Evolutionary conservation across 2,888 invertebrate genomes (phyloP).

Genomic region (Acanthoscelides obtectus): DNA sequence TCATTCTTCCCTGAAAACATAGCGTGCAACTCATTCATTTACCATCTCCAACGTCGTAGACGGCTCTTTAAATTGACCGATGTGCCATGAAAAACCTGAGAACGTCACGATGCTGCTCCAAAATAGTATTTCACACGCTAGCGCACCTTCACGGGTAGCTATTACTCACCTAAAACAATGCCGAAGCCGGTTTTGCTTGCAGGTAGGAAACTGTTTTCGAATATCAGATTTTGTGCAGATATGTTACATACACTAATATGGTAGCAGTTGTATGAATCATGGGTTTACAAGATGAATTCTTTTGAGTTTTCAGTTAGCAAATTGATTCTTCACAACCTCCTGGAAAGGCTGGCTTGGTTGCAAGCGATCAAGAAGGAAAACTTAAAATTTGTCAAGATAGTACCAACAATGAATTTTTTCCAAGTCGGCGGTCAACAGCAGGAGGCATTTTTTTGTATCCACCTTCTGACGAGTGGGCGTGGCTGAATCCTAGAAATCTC

Average conservation of each 20-base stretch:
- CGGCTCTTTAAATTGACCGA: background rate
- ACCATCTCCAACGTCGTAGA: background rate
- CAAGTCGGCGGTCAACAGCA: too few species aligned
- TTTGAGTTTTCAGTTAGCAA: too few species aligned
- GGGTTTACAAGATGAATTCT: background rate
- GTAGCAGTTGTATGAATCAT: background rate
- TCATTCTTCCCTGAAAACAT: background rate
- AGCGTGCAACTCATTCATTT: background rate
- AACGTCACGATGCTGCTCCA: background rate
- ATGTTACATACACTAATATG: background rate
- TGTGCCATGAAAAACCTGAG: background rate
- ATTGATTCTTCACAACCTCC: background rate
- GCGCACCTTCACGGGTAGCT: background rate
- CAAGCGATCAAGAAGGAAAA: too few species aligned
- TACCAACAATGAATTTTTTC: too few species aligned
- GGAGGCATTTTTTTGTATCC: too few species aligned
- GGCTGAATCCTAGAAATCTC: too few species aligned
- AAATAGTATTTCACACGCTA: background rate
- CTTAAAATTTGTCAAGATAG: too few species aligned
- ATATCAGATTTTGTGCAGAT: background rate
- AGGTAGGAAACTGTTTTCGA: background rate
- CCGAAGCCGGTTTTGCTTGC: background rate
- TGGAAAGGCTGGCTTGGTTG: too few species aligned
- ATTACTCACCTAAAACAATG: background rate
- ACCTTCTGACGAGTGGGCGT: too few species aligned